Conservation (phyloP, 2,888 invertebrate species). For the Melanophora roralis region DNA sequence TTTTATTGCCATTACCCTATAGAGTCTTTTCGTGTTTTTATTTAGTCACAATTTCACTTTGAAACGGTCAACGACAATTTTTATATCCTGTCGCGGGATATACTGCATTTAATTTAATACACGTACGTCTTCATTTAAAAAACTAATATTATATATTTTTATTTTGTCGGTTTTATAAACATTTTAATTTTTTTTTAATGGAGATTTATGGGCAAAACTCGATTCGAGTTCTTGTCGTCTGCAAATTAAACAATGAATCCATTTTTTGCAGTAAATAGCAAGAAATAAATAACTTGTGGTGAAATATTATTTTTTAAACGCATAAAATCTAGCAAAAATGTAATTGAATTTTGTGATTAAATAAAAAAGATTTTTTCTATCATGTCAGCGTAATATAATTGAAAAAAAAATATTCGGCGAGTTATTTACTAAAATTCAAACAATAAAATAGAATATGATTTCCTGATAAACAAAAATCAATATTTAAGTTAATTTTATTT, state of each 20-base stretch:
- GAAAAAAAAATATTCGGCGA: neutral
- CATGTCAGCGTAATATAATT: neutral
- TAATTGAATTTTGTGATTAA: slow-evolving; percentile 24
- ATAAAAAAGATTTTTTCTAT: neutral
- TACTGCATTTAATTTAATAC: slow-evolving; percentile 5
- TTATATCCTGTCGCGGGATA: slow-evolving; percentile 59
- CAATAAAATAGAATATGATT: neutral
- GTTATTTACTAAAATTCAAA: neutral
- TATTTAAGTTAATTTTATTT: slow-evolving; percentile 27
- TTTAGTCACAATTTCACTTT: slow-evolving; percentile 52
- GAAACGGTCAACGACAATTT: slow-evolving; percentile 57
- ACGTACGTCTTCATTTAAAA: neutral
- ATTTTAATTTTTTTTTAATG: neutral
- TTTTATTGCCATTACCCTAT: slow-evolving; percentile 26
- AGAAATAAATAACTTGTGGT: neutral
- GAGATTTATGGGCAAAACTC: neutral
- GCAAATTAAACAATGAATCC: neutral
- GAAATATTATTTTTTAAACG: slow-evolving; percentile 34
- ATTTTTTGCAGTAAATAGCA: too few species aligned
- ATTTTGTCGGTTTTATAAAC: neutral
- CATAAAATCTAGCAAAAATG: neutral
- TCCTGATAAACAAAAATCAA: slow-evolving; percentile 35
- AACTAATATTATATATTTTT: neutral
- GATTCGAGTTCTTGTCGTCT: neutral
- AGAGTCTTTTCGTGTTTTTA: slow-evolving; percentile 36